Base-by-base conservation (phyloP, 2,888 invertebrate species). In the Trissolcus brochymenae region DNA sequence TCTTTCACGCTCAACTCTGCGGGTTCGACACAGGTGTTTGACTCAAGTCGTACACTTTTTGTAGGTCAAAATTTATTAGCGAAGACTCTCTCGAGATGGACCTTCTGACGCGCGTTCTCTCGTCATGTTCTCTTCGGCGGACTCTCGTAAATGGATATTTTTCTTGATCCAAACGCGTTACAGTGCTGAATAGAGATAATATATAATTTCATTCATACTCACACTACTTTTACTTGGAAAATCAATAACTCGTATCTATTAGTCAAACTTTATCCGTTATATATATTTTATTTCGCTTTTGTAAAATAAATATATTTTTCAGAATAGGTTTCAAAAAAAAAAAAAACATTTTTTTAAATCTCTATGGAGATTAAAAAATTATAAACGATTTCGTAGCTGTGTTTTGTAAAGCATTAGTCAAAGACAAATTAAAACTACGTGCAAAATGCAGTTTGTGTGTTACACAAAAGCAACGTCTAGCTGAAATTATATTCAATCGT, bases 1-100 rank as follows among this genome's bases (percentile, higher is more conserved):
- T 60, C 80, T 70, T 59, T 62, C 74, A 55, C 73, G 76, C 65
- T 72, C 56, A 72, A 59, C 68, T 61, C 65, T 74, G 67, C 60
- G 60, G 19, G 21, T 13, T 14, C 53, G 29, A 55, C 67, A 64
- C 78, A 80, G 79, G 78, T 80, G 79, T 78, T 70, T 54, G 64
- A 19, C 76, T 76, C 51, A 60, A 70, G 76, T 62, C 60, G 54
- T 50, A 73, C 67, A 71, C 75, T 81, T 83, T 83, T 83, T 83
- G 83, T 83, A 83, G 84, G 84, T 84, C 82, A 83, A 84, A 83
- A 84, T 82, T 84, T 75, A 76, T 73, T 76, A 66, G 76, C 79
- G 59, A 56, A 64, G 56, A 59, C 74, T 71, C 71, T 76, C 76
- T 70, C 61, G 62, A 70, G 65, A 43, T 56, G 50, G 17, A 46